phyloP scores from a whole-genome alignment of 2,797 vertebrate genomes.

The Peromyscus melanophrys region DNA sequence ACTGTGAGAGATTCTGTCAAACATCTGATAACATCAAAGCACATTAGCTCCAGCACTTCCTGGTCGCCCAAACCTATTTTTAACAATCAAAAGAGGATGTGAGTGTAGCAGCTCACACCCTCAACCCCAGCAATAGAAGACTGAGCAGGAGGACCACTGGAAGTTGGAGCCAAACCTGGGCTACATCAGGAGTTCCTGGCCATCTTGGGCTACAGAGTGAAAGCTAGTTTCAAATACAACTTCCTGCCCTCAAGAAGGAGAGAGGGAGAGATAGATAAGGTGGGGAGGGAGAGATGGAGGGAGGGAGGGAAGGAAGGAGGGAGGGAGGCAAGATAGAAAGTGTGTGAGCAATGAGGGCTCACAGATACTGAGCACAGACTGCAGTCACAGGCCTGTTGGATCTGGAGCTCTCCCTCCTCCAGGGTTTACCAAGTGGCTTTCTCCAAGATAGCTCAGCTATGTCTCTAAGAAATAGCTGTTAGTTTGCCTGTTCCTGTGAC shows the following conservation, averaged over 20 bases:
- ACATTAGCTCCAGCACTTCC: neutral
- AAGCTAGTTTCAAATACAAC: neutral
- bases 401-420: no score
- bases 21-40: neutral
- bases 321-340: rapidly evolving
- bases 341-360: neutral
- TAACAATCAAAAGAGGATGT: neutral
- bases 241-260: neutral
- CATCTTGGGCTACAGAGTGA: neutral
- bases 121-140: neutral
- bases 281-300: neutral
- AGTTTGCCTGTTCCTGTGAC: neutral
- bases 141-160: neutral
- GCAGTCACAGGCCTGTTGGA: neutral
- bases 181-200: neutral
- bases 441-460: neutral
- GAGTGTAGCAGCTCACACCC: neutral
- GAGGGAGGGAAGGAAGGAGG: neutral
- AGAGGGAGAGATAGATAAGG: neutral
- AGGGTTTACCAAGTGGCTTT: neutral
- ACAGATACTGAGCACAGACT: neutral
- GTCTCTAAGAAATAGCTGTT: neutral
- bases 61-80: neutral
- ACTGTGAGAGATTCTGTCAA: neutral
- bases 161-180: neutral